phyloP scores from a whole-genome alignment of 2,888 invertebrate genomes.

The Pseudoips prasinana region DNA sequence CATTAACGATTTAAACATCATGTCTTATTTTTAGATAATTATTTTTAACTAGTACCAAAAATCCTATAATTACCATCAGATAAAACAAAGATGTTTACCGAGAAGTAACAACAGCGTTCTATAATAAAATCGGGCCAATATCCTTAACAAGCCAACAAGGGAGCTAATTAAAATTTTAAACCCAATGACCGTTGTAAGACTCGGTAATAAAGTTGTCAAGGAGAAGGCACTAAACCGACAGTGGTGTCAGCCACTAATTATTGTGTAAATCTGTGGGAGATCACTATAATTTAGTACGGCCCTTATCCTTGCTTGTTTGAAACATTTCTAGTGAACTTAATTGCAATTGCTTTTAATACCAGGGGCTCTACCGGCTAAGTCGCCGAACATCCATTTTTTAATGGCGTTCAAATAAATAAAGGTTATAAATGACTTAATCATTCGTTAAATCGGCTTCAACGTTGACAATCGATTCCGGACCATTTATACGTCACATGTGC shows the following conservation, averaged over 20 bases:
- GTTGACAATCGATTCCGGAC: too few species aligned
- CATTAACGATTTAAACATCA: too few species aligned
- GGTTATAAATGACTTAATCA: too few species aligned
- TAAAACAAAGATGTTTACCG: conserved; percentile 37
- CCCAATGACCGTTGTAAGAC: conserved; percentile 53
- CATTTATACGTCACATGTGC: too few species aligned
- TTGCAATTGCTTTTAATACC: not conserved
- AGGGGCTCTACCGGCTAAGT: too few species aligned
- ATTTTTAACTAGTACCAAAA: too few species aligned
- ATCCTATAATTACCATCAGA: conserved; percentile 32
- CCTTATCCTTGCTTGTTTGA: conserved; percentile 4
- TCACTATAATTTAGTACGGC: conserved; percentile 19
- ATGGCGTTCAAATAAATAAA: too few species aligned
- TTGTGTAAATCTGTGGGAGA: conserved; percentile 33
- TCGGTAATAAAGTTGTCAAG: conserved; percentile 59
- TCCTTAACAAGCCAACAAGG: conserved; percentile 62
- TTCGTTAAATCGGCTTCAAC: too few species aligned
- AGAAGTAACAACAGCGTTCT: conserved; percentile 42
- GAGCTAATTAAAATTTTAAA: conserved; percentile 66
- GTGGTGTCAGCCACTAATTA: conserved; percentile 32
- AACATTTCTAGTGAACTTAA: too few species aligned
- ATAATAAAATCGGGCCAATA: conserved; percentile 57
- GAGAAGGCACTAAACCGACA: conserved; percentile 47
- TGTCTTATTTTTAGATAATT: too few species aligned
- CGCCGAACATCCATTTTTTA: too few species aligned